phyloP scores from a whole-genome alignment of 2,797 vertebrate genomes.

The Gastrophryne carolinensis region DNA sequence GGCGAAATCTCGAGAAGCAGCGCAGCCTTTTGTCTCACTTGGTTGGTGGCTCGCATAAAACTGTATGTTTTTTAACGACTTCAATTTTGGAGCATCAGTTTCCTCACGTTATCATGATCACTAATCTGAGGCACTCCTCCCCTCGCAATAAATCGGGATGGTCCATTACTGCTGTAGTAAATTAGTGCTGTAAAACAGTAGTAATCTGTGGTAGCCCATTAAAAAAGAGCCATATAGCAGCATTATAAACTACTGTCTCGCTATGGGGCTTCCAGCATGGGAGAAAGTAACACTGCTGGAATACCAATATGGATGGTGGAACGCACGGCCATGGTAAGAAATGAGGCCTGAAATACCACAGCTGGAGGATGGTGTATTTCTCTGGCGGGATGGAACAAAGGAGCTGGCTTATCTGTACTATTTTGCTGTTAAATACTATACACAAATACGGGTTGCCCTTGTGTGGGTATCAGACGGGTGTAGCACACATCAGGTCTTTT shows the following conservation, averaged over 20 bases:
- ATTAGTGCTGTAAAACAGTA: conserved; percentile 40
- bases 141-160: conserved; percentile 20
- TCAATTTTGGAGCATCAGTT: conserved; percentile 33
- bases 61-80: conserved; percentile 20
- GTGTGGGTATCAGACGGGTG: too few relatives aligned
- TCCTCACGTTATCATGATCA: conserved; percentile 26
- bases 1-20: not conserved
- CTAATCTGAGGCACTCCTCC: conserved; percentile 27
- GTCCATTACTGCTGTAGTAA: conserved; percentile 29
- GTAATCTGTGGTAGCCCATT: conserved; percentile 19
- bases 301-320: conserved; percentile 12
- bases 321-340: not conserved
- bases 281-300: not conserved
- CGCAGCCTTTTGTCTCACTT: not conserved
- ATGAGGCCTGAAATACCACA: not conserved
- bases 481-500: too few relatives aligned
- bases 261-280: conserved; percentile 20
- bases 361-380: not conserved
- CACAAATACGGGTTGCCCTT: too few relatives aligned
- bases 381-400: not conserved
- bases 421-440: too few relatives aligned
- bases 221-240: conserved; percentile 26
- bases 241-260: conserved; percentile 28
- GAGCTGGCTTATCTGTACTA: not conserved
- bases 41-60: conserved; percentile 17